Evolutionary conservation across 1,140 invertebrate species (phyloP), one percentile per base, ranked within the genome.

Genomic region (Whitmania pigra): DNA sequence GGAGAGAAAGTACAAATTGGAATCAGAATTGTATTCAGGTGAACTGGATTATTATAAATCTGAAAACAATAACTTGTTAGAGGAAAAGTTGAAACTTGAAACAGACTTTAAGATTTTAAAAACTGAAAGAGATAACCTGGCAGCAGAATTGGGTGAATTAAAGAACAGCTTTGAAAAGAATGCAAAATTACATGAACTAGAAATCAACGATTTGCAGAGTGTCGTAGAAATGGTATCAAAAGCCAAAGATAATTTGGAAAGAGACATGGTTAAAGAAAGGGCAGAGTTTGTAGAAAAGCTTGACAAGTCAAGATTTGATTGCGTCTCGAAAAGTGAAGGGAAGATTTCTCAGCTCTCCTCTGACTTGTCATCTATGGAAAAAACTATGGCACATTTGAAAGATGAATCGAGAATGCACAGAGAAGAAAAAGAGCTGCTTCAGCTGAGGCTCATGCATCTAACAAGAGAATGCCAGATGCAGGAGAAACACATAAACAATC

Each of bases 351-450:
- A 18, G 31, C 55, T 71, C 5, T 29, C 60, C n/a, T n/a, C 25
- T 29, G 25, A 71, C 22, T 69, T 72, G 31, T 53, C 60, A 27
- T 18, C n/a, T 29, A 17, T 66, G 27, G 71, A 72, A 66, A 67
- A 63, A 17, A 29, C 36, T 22, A 25, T 72, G 22, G 31, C 71
- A 18, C 36, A 29, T 7, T 43, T 72, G 63, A 22, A 53, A n/a
- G 71, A 72, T 53, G 22, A 63, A 40, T 49, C 67, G 27, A 36
- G 71, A 17, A 49, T 27, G 43, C 22, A 27, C 36, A n/a, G 25
- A 63, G 71, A 72, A 36, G 71, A 72, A 31, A 69, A 63, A 36
- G 66, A 72, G 13, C 36, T 72, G 40, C 27, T 72, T 27, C 36
- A 67, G 36, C n/a, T 72, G 18, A 69, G 66, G 22, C 27, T 69